These are phyloP conservation scores for Centropristis striata DNA, from an alignment of 2,113 vertebrate genomes.

Conservation along the genomic window DNA sequence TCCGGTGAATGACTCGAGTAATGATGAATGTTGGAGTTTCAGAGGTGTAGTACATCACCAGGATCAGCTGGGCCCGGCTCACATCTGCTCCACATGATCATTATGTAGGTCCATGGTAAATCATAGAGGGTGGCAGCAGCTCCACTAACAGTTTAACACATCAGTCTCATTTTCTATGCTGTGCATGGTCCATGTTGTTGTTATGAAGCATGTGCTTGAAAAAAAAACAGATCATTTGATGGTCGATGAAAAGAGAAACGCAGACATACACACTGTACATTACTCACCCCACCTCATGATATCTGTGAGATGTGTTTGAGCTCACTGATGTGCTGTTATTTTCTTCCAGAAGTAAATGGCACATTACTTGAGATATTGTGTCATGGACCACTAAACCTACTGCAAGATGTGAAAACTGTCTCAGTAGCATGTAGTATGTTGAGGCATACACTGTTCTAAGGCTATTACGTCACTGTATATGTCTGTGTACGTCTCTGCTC, in stretches of 20 bases:
- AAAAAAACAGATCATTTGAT: background rate
- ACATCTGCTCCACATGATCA: conserved; percentile 45
- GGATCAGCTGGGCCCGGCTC: conserved; percentile 16
- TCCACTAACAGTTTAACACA: background rate
- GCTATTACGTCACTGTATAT: too few relatives aligned
- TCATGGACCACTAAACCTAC: background rate
- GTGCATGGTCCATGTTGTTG: background rate
- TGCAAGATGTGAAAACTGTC: background rate
- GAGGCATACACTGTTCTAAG: background rate
- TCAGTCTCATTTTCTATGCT: background rate
- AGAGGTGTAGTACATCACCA: background rate
- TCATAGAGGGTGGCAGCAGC: conserved; percentile 18
- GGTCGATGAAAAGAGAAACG: background rate
- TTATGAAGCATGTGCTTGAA: background rate
- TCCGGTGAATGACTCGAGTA: too few relatives aligned
- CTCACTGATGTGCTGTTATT: background rate
- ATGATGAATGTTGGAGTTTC: too few relatives aligned
- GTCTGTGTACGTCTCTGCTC: too few relatives aligned
- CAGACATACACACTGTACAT: background rate
- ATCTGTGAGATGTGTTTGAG: background rate
- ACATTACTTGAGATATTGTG: background rate
- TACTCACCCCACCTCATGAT: background rate
- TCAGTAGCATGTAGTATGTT: background rate
- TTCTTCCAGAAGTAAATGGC: background rate
- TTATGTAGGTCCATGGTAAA: conserved; percentile 26